A percentile compares a stretch with the other conserved stretches of the same genome.
phyloP scores from a whole-genome alignment of 2,113 vertebrate species.

The Brienomyrus longianalis region DNA sequence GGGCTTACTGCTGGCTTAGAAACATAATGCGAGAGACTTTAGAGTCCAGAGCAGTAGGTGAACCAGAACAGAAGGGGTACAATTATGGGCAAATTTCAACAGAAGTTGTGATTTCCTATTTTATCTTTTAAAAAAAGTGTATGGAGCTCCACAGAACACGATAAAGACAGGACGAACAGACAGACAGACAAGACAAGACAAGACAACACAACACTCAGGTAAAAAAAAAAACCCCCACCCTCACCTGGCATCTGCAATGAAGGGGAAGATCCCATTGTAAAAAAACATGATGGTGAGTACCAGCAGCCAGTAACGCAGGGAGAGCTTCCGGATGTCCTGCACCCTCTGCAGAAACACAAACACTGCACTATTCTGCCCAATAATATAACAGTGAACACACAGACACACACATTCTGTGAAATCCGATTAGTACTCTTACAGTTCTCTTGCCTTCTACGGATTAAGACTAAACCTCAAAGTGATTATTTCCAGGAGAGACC shows the following conservation, averaged over 20 bases:
- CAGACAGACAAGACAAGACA: background rate
- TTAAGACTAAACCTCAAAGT: background rate
- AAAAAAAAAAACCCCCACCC: background rate
- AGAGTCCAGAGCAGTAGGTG: background rate
- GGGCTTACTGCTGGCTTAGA: background rate
- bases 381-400: background rate
- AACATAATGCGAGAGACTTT: background rate
- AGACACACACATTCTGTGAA: background rate
- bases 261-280: constrained; percentile 69
- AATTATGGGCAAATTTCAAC: background rate
- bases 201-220: background rate
- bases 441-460: background rate
- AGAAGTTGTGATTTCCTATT: background rate
- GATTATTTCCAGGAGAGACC: background rate
- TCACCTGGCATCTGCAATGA: constrained; percentile 71
- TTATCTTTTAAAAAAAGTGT: background rate
- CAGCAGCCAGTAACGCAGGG: constrained; percentile 67
- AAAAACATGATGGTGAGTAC: constrained; percentile 76
- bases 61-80: background rate
- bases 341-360: constrained; percentile 52
- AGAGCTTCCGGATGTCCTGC: constrained; percentile 60
- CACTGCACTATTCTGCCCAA: constrained; percentile 11
- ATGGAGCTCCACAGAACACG: background rate
- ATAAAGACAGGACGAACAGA: background rate
- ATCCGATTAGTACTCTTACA: background rate